Evolutionary conservation across 2,797 vertebrate species (phyloP).

Genomic region (Stomatorhinus walkeri): DNA sequence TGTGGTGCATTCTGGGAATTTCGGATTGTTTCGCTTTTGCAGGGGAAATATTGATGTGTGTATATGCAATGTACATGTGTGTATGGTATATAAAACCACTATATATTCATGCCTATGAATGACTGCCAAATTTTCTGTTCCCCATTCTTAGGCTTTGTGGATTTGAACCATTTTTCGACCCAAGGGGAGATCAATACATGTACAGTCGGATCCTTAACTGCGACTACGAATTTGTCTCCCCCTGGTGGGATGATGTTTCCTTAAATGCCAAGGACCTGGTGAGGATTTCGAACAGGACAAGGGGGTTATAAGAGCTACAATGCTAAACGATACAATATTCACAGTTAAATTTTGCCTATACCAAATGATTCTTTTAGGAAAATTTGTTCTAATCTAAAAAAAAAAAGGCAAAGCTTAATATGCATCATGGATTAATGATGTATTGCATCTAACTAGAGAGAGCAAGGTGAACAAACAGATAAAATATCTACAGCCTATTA

Average conservation of each 20-base stretch:
- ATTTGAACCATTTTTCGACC: slow-evolving; percentile 83
- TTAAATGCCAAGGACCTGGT: slow-evolving; percentile 85
- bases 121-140: background rate
- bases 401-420: background rate
- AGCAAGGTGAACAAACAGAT: background rate
- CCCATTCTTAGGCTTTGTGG: slow-evolving; percentile 67
- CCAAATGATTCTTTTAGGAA: background rate
- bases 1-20: background rate
- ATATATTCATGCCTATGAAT: background rate
- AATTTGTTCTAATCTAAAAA: background rate
- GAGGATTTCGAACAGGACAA: slow-evolving; percentile 35
- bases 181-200: slow-evolving; percentile 78
- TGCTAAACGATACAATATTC: background rate
- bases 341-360: background rate
- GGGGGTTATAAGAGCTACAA: background rate
- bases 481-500: background rate
- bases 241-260: slow-evolving; percentile 81
- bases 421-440: background rate
- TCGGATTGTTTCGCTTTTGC: background rate
- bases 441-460: background rate
- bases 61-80: background rate
- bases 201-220: slow-evolving; percentile 80
- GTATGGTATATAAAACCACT: background rate
- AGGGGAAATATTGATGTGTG: background rate
- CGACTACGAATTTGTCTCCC: slow-evolving; percentile 79